phyloP scores from a whole-genome alignment of 1,140 invertebrate species.

The Monomorium pharaonis region DNA sequence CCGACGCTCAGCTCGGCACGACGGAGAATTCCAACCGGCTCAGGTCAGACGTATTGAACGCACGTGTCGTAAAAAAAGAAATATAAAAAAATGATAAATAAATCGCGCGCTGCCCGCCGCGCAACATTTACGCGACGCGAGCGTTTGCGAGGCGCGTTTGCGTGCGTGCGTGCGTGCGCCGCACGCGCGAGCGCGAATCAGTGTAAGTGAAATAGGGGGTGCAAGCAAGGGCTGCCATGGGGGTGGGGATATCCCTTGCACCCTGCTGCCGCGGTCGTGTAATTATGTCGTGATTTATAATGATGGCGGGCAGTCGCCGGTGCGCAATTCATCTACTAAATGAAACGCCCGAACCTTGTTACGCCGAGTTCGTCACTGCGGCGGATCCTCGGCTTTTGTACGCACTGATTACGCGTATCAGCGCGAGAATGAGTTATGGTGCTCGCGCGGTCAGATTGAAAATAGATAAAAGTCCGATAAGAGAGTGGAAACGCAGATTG shows the following conservation, averaged over 20 bases:
- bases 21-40: slow-evolving; percentile 67
- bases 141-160: too few species aligned
- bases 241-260: slow-evolving; percentile 66
- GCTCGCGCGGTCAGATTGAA: slow-evolving; percentile 37
- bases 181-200: slow-evolving; percentile 11
- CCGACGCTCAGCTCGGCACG: slow-evolving; percentile 61
- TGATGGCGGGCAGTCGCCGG: slow-evolving; percentile 73
- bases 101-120: slow-evolving; percentile 38
- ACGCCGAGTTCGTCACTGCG: slow-evolving; percentile 69
- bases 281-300: slow-evolving; percentile 79
- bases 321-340: slow-evolving; percentile 74
- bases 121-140: neutral
- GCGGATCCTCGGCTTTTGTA: slow-evolving; percentile 65
- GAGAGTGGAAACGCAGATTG: neutral
- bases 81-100: neutral
- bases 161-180: neutral
- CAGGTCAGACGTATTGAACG: slow-evolving; percentile 69
- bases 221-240: slow-evolving; percentile 49
- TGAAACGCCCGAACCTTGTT: slow-evolving; percentile 76
- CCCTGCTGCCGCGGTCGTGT: slow-evolving; percentile 70
- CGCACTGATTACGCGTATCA: slow-evolving; percentile 55
- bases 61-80: slow-evolving; percentile 63
- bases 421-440: slow-evolving; percentile 57
- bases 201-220: slow-evolving; percentile 53
- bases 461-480: slow-evolving; percentile 51